Base-by-base conservation (phyloP, 2,113 vertebrate genomes). In the Esox niger region DNA sequence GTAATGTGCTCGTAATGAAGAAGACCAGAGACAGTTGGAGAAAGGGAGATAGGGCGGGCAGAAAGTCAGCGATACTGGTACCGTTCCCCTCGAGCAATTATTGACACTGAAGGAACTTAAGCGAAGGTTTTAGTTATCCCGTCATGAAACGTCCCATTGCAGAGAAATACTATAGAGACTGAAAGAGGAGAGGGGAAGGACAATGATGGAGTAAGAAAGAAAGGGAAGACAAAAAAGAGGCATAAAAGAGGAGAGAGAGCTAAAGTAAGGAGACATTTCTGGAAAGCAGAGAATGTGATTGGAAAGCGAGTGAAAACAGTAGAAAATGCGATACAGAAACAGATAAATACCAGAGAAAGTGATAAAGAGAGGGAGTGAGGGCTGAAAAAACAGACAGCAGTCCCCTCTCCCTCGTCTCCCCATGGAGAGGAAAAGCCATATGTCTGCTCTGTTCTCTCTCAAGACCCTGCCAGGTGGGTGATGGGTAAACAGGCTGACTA, bases 401-500 rank as follows among this genome's bases (percentile, higher is more conserved):
- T 80, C 64, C n/a, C 64, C 55, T 69, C 29, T n/a, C 33, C 33
- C 35, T 38, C 2, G 35, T 38, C 62, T 61, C 64, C 43, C 76
- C 62, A 17, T 55, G n/a, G 20, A n/a, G 29, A 66, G n/a, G n/a
- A n/a, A n/a, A n/a, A n/a, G 29, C 25, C 64, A 54, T 52, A 62
- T 73, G 35, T 6, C 17, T 6, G 69, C 64, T 79, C 63, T 89
- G 86, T 68, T 82, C 75, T 76, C 55, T 84, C 73, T 88, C 82
- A 77, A 62, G 64, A 61, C 11, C 56, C 66, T 79, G 77, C 81
- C 87, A 88, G 83, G 82, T 86, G 77, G 83, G 73, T 86, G 78
- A 88, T 83, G 70, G 81, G 78, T 90, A 88, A 93, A 90, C 79
- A 91, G 71, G 29, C 69, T 70, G 68, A 64, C 35, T 52, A 74